These are phyloP conservation scores for Drosophila teissieri DNA, from an alignment of 1,140 invertebrate species.

Conservation along the genomic window DNA sequence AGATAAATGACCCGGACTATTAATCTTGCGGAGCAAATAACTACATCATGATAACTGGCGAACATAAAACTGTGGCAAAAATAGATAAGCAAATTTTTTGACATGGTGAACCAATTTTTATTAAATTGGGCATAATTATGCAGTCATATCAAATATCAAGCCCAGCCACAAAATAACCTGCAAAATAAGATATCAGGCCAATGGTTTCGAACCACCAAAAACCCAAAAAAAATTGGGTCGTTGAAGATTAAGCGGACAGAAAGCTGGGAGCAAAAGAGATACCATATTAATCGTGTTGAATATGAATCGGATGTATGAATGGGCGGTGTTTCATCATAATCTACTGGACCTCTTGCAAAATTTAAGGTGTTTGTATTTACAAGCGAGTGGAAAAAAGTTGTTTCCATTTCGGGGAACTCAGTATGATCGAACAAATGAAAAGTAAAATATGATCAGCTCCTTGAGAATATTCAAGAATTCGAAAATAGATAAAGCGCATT, in stretches of 20 bases:
- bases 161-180: slow-evolving; percentile 4
- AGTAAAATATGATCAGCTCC: not conserved
- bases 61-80: slow-evolving; percentile 20
- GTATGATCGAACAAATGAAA: not conserved
- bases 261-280: slow-evolving; percentile 40
- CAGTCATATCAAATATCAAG: slow-evolving; percentile 9
- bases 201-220: slow-evolving; percentile 14
- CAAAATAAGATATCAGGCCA: slow-evolving; percentile 26
- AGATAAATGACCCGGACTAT: slow-evolving; percentile 16
- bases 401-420: not conserved
- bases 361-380: slow-evolving; percentile 19
- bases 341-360: slow-evolving; percentile 26
- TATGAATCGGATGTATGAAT: slow-evolving; percentile 50
- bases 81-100: slow-evolving; percentile 32
- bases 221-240: slow-evolving; percentile 30
- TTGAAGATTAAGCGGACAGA: slow-evolving; percentile 31
- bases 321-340: slow-evolving; percentile 24
- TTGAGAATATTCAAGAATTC: no score
- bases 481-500: no score
- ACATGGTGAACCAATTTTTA: slow-evolving; percentile 47
- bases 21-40: slow-evolving; percentile 17
- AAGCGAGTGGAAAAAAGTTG: slow-evolving; percentile 3
- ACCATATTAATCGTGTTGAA: slow-evolving; percentile 48
- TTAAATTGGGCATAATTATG: slow-evolving; percentile 43
- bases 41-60: slow-evolving; percentile 26